Evolutionary conservation across 2,888 invertebrate species (phyloP), one percentile per base, ranked within the genome.

Genomic region (Rhingia campestris): DNA sequence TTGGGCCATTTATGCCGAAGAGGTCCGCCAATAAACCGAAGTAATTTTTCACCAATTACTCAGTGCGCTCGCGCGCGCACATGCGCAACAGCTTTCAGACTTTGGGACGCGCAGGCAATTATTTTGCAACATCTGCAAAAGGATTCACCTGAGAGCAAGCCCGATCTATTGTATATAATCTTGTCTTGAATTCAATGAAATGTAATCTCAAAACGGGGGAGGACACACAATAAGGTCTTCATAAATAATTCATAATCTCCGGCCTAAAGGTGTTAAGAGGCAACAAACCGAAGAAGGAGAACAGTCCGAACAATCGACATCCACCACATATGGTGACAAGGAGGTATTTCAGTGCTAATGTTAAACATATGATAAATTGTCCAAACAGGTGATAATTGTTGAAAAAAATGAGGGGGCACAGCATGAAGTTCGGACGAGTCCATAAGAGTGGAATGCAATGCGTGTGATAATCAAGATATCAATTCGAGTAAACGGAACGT

Each of bases 301-400:
- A 58, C 33, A 53, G 30, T 32, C 37, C 59, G 45, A 59, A 14
- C 45, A 43, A 35, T 37, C 39, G 22, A 56, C 59, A 56, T 41
- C 54, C n/a, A 70, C 63, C 64, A 72, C 79, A 79, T 73, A 72
- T 37, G 30, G 77, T 73, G 67, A 69, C 63, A 73, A 10, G 37
- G 47, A 54, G 58, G 51, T 74, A 69, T 84, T 84, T 75, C 54
- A 12, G 70, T 54, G 67, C 84, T 56, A 76, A 77, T 81, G 81
- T 81, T 81, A 81, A 81, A 81, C 81, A 74, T 76, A 86, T 86
- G 86, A 86, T 86, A 86, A 86, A 86, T 86, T 69, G 77, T 56
- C 74, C 59, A 81, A 86, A 86, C 86, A 86, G 86, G 86, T 86
- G 86, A 86, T 86, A 81, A 86, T 86, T 86, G 81, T 77, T 74